Conservation (phyloP, 2,797 vertebrate genomes). For the Loris lydekkerianus region DNA sequence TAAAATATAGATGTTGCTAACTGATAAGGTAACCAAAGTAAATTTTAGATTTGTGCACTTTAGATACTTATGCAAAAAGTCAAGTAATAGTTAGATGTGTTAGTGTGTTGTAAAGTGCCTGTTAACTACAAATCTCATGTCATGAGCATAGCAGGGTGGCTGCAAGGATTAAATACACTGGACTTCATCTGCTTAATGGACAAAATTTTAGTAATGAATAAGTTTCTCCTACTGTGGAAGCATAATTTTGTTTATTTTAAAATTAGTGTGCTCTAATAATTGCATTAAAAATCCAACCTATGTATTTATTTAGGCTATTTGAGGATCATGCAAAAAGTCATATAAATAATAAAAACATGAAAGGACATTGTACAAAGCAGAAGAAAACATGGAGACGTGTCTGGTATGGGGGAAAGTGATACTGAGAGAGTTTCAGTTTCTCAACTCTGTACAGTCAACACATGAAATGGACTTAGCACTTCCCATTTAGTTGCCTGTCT, state of each 20-base stretch:
- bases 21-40: not conserved
- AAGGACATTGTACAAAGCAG: not conserved
- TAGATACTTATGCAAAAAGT: constrained; percentile 21
- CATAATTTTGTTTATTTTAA: constrained; percentile 22
- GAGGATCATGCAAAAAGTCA: not conserved
- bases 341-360: not conserved
- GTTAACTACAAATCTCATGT: constrained; percentile 53
- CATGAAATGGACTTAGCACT: not conserved
- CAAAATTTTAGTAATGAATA: constrained; percentile 47
- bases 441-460: not conserved
- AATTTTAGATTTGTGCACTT: constrained; percentile 25
- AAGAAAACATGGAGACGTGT: not conserved
- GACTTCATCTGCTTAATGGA: not conserved
- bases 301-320: not conserved
- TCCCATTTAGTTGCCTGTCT: not conserved
- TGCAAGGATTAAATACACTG: not conserved
- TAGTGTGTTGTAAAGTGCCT: constrained; percentile 1
- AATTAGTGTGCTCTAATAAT: not conserved
- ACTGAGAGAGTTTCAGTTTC: not conserved
- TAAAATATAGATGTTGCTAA: not conserved
- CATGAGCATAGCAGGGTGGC: constrained; percentile 10
- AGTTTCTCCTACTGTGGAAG: constrained; percentile 32
- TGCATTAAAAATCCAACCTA: not conserved
- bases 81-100: constrained; percentile 26
- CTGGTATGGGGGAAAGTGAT: not conserved